These are phyloP conservation scores for Mantis religiosa DNA, from an alignment of 2,888 invertebrate genomes.

Conservation along the genomic window DNA sequence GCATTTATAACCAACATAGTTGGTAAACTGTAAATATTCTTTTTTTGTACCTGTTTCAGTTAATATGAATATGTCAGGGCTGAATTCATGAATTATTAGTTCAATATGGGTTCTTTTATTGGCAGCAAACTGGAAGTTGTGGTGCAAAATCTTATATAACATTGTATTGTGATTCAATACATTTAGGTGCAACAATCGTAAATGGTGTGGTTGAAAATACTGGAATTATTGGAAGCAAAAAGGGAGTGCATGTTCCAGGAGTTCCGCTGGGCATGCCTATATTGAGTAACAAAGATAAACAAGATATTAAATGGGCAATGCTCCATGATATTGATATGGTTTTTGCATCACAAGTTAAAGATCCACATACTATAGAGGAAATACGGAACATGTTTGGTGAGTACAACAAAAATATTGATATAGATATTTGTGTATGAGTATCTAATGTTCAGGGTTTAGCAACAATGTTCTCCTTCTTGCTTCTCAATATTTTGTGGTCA, in stretches of 20 bases:
- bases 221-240: conserved; percentile 86
- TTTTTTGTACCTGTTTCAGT: too few relatives aligned
- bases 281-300: conserved; percentile 93
- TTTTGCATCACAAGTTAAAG: conserved; percentile 95
- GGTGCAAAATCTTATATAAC: not conserved
- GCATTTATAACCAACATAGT: too few relatives aligned
- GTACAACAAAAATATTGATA: not conserved
- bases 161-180: too few relatives aligned
- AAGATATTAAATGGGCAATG: conserved; percentile 86
- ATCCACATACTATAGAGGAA: conserved; percentile 78
- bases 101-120: too few relatives aligned
- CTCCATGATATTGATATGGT: conserved; percentile 92
- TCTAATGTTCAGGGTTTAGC: too few relatives aligned
- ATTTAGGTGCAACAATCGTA: conserved; percentile 53
- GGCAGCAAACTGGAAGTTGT: too few relatives aligned
- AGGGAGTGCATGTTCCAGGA: conserved; percentile 95
- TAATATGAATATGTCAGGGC: too few relatives aligned
- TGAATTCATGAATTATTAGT: too few relatives aligned
- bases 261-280: conserved; percentile 93
- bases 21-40: too few relatives aligned
- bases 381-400: conserved; percentile 79
- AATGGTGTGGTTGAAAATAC: conserved; percentile 80
- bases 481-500: too few relatives aligned
- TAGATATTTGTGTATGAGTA: too few relatives aligned
- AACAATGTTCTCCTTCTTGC: too few relatives aligned